Percentiles rank a stretch among this genome's conserved stretches.
Evolutionary conservation across 2,113 vertebrate genomes (phyloP).

Genomic region (crab-eating macaque (Macaca fascicularis)): DNA sequence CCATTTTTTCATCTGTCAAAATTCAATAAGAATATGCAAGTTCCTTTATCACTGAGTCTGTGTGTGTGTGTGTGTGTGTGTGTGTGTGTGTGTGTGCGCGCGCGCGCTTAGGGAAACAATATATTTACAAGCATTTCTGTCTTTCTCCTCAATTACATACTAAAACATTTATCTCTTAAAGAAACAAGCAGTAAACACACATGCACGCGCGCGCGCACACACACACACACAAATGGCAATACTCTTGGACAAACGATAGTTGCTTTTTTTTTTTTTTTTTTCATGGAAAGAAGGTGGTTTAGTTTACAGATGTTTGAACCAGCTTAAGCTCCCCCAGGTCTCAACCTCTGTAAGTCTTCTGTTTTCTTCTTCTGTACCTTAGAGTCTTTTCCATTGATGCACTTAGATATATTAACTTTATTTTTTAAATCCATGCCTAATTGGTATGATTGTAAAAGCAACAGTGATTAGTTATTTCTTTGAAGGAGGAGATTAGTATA

Average conservation of each 20-base stretch:
- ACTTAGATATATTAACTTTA: not conserved
- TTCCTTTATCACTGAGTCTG: not conserved
- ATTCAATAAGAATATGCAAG: not conserved
- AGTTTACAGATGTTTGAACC: not conserved
- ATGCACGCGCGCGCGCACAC: rapidly evolving
- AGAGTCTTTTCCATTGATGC: not conserved
- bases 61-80: not conserved
- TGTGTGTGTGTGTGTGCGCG: not conserved
- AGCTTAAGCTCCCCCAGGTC: not conserved
- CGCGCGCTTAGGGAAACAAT: not conserved
- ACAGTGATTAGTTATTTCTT: not conserved
- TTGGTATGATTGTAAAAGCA: not conserved
- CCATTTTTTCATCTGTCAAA: not conserved
- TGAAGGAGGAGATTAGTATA: not conserved
- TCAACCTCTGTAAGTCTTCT: too few species aligned
- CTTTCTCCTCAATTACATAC: not conserved
- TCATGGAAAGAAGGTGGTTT: not conserved
- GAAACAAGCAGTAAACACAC: not conserved
- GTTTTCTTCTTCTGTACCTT: too few species aligned
- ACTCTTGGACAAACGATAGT: not conserved
- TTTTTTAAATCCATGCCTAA: not conserved
- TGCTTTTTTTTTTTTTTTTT: not conserved
- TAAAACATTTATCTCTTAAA: not conserved
- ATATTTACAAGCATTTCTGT: not conserved
- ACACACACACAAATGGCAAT: not conserved